Base-by-base conservation (phyloP, 2,797 vertebrate species). In the Buceros bicornis region DNA sequence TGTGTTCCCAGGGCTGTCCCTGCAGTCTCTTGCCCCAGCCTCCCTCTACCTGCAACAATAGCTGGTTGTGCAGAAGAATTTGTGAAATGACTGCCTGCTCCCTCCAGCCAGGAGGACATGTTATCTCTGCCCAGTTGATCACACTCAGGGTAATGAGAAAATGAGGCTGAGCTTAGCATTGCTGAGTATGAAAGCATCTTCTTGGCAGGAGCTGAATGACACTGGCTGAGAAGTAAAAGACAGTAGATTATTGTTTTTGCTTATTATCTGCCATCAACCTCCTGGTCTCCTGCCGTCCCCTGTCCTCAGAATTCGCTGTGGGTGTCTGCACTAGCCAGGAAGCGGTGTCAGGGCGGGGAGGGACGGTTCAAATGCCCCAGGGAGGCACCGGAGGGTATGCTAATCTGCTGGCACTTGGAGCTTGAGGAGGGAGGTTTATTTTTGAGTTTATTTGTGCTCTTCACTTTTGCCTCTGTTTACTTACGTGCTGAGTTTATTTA, bases 231-330 rank as follows among this genome's bases (percentile, higher is more conserved):
- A 97, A 97, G 93, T 96, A 96, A 97, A 95, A 98, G 97, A 98
- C 97, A 98, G 98, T 97, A 96, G 97, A 97, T 97, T 97, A 98
- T 98, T 98, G 98, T 98, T 98, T 97, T 97, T 95, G 97, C 97
- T 97, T 97, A 97, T 98, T 98, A 98, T 98, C 98, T 98, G 92
- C 97, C 97, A 97, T 98, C 90, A 94, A 88, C 97, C 97, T 98
- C 97, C 97, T 97, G 97, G 94, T 98, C 97, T 97, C 94, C 96
- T 98, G 96, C 96, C 91, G 91, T 97, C 97, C 95, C 93, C 93
- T 97, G 97, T 97, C 97, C 97, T 97, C 97, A 97, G 96, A 97
- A 95, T 97, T 97, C 87, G 42, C 96, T 43, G 95, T 92, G 94
- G 97, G 94, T 96, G 97, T 96, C 93, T 95, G 96, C 67, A 5